phyloP scores from a whole-genome alignment of 92 coral and sea anemone genomes.

The Umimayanthus kanabou region DNA sequence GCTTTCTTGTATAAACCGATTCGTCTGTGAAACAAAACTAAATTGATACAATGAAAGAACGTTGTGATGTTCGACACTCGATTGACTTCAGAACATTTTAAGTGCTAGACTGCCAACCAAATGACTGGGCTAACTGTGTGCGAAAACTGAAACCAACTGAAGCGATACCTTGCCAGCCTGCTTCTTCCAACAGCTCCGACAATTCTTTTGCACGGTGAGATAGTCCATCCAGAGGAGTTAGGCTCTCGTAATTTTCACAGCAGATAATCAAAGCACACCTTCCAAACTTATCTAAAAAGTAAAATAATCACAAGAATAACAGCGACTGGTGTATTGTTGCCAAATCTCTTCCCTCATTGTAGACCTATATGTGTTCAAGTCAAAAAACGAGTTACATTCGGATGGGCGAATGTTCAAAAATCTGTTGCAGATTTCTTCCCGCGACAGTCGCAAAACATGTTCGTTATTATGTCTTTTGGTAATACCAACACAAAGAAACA shows the following conservation, averaged over 20 bases:
- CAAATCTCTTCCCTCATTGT: neutral
- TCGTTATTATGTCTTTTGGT: neutral
- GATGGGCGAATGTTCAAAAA: no score
- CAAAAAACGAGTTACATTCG: neutral
- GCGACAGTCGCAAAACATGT: neutral
- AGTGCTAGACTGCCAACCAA: neutral
- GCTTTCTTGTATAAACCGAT: neutral
- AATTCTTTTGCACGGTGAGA: slow-evolving; percentile 10
- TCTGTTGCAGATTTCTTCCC: neutral
- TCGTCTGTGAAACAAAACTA: neutral
- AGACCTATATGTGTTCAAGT: neutral
- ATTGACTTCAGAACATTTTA: neutral
- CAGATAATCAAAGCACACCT: slow-evolving; percentile 33
- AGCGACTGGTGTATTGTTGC: neutral
- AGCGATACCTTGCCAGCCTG: slow-evolving; percentile 31
- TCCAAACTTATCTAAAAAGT: slow-evolving; percentile 10
- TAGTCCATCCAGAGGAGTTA: slow-evolving; percentile 14
- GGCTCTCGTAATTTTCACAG: slow-evolving; percentile 20
- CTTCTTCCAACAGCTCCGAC: slow-evolving; percentile 11
- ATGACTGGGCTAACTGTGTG: neutral
- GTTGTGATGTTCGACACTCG: neutral
- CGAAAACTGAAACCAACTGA: neutral
- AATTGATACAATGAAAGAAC: neutral
- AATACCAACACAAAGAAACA: neutral
- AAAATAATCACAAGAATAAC: neutral